These are phyloP conservation scores for Cataglyphis livida DNA, from an alignment of 2,888 invertebrate species.

Conservation along the genomic window DNA sequence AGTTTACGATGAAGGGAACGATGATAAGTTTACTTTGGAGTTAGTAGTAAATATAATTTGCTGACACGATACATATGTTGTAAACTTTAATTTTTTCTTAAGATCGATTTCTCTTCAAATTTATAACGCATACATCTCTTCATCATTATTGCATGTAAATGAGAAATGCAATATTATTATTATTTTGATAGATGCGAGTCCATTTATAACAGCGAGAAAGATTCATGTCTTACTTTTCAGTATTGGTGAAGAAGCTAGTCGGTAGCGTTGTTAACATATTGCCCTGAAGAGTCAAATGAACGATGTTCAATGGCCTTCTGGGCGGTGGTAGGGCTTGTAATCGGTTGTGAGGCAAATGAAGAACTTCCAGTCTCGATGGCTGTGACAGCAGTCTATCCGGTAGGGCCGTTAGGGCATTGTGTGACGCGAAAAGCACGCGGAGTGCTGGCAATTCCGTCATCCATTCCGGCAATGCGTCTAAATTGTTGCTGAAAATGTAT, in stretches of 20 bases:
- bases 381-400: constrained; percentile 92
- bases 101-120: background rate
- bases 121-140: background rate
- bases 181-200: background rate
- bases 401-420: constrained; percentile 90
- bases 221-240: constrained; percentile 86
- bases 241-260: constrained; percentile 90
- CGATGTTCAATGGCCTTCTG: constrained; percentile 90
- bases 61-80: background rate
- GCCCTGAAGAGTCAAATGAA: constrained; percentile 90
- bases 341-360: constrained; percentile 93
- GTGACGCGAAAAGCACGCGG: constrained; percentile 91
- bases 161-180: background rate
- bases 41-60: background rate
- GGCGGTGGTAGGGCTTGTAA: constrained; percentile 91
- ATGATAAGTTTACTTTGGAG: constrained; percentile 4
- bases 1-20: constrained; percentile 19
- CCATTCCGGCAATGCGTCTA: constrained; percentile 92
- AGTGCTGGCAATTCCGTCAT: constrained; percentile 91
- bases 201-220: background rate
- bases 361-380: constrained; percentile 90
- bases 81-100: background rate
- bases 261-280: constrained; percentile 92
- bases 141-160: background rate
- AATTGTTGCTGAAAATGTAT: constrained; percentile 87